These are phyloP conservation scores for Pholis gunnellus DNA, from an alignment of 2,113 vertebrate genomes.

Conservation along the genomic window DNA sequence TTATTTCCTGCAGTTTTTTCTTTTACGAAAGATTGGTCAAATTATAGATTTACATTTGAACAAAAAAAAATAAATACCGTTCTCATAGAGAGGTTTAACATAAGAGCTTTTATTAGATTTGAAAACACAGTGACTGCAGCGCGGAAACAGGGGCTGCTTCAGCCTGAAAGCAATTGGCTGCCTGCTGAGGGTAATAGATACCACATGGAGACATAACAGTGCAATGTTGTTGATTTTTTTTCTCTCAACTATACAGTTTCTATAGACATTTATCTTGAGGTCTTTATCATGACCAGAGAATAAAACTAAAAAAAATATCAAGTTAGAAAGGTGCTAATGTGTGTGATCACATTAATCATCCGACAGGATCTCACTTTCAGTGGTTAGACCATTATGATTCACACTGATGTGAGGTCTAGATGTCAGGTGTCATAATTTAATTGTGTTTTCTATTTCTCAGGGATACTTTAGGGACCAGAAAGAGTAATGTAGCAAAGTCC, in stretches of 20 bases:
- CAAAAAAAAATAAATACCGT: neutral
- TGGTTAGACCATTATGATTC: slow-evolving; percentile 85
- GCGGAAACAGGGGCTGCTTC: neutral
- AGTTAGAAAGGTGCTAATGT: slow-evolving; percentile 79
- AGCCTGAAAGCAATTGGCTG: slow-evolving; percentile 16
- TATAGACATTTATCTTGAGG: slow-evolving; percentile 36
- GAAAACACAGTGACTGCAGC: neutral
- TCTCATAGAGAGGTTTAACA: neutral
- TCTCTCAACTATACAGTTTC: slow-evolving; percentile 21
- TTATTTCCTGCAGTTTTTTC: neutral
- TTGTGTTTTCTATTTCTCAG: slow-evolving; percentile 85
- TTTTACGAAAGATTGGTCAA: neutral
- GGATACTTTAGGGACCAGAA: slow-evolving; percentile 77
- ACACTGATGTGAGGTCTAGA: slow-evolving; percentile 82
- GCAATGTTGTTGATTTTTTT: neutral
- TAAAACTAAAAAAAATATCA: slow-evolving; percentile 63
- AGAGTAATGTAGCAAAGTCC: slow-evolving; percentile 74
- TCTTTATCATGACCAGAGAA: slow-evolving; percentile 43
- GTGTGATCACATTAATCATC: slow-evolving; percentile 84
- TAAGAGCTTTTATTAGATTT: slow-evolving; percentile 1
- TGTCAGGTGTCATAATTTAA: slow-evolving; percentile 90
- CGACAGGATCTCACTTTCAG: slow-evolving; percentile 83
- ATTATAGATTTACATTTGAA: neutral
- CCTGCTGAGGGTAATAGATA: slow-evolving; percentile 36
- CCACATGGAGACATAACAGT: neutral